Conservation (phyloP, 1,140 invertebrate genomes). For the Batillaria attramentaria region DNA sequence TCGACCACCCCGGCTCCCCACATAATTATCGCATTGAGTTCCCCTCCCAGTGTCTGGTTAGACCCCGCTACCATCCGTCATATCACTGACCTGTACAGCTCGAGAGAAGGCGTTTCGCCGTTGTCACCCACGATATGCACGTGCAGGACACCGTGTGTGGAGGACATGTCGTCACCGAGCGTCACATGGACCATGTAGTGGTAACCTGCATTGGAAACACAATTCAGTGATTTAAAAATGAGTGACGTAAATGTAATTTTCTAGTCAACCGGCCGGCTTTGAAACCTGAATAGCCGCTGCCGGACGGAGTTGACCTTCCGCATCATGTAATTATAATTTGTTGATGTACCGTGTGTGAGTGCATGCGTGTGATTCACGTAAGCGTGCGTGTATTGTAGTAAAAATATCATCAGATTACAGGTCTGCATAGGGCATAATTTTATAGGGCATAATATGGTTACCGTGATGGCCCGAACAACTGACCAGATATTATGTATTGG, state of each 20-base stretch:
- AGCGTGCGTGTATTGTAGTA: neutral
- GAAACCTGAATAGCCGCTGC: neutral
- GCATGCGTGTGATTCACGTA: no score
- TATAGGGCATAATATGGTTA: neutral
- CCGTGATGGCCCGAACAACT: no score
- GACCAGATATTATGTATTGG: neutral
- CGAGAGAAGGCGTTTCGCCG: conserved; percentile 6
- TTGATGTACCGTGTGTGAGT: neutral
- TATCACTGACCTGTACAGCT: conserved; percentile 18
- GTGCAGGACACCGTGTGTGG: neutral
- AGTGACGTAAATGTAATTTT: neutral
- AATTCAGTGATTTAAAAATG: neutral
- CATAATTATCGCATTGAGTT: neutral
- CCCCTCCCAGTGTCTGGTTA: neutral
- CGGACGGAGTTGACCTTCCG: neutral
- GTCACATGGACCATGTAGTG: conserved; percentile 29
- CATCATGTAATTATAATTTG: neutral
- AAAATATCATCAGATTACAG: neutral
- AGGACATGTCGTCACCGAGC: neutral
- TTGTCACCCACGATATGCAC: conserved; percentile 4
- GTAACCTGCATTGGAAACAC: conserved; percentile 5
- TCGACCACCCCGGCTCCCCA: neutral
- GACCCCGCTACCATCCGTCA: neutral
- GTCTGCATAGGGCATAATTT: no score
- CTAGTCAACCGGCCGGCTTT: neutral